Conservation (phyloP, 2,888 invertebrate genomes). For the Pediacus dermestoides region DNA sequence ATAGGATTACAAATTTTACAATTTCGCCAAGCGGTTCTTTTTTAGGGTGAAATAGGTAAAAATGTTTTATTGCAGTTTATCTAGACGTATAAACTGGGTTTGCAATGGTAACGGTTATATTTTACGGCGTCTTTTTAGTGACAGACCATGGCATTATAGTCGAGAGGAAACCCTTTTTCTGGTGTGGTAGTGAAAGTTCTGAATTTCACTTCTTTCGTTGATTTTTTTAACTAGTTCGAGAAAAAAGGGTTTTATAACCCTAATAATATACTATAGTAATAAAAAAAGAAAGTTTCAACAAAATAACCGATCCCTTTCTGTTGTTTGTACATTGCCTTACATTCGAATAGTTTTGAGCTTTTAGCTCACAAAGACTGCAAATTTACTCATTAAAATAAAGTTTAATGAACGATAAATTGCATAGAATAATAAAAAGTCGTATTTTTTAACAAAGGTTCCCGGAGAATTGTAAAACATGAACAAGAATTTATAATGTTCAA, state of each 20-base stretch:
- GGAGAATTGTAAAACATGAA: too few relatives aligned
- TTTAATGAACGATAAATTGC: too few relatives aligned
- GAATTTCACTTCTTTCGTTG: neutral
- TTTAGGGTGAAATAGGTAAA: slow-evolving; percentile 14
- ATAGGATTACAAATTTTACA: too few relatives aligned
- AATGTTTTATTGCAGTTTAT: slow-evolving; percentile 37
- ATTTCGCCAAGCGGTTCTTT: too few relatives aligned
- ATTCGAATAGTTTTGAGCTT: too few relatives aligned
- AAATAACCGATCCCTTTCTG: slow-evolving; percentile 5
- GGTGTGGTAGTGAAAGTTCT: slow-evolving; percentile 3
- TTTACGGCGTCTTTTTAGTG: slow-evolving; percentile 38
- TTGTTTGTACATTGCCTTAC: neutral
- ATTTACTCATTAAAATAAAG: too few relatives aligned
- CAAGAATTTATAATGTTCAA: too few relatives aligned
- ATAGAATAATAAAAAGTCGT: too few relatives aligned
- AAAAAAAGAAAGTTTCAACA: slow-evolving; percentile 8
- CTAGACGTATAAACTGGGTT: slow-evolving; percentile 38
- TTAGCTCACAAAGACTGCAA: too few relatives aligned
- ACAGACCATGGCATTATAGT: slow-evolving; percentile 19
- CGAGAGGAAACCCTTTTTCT: slow-evolving; percentile 2
- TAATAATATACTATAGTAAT: slow-evolving; percentile 6
- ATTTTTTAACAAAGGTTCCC: too few relatives aligned
- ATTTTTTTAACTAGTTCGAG: slow-evolving; percentile 32
- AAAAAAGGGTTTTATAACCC: slow-evolving; percentile 37
- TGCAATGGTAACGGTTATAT: slow-evolving; percentile 41